Evolutionary conservation across 2,888 invertebrate genomes (phyloP), one percentile per base, ranked within the genome.

Genomic region (Allolobophora icterica): DNA sequence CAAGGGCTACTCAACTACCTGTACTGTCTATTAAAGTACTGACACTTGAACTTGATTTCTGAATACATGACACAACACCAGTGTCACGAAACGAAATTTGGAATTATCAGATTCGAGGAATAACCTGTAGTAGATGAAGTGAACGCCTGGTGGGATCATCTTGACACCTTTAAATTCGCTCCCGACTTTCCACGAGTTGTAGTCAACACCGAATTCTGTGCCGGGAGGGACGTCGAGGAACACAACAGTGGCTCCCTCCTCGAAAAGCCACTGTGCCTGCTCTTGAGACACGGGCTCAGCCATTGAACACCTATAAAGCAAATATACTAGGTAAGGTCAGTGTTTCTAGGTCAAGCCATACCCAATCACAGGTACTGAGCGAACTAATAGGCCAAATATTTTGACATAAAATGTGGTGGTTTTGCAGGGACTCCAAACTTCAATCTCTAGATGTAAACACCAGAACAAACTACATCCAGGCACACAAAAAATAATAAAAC

Each of bases 121-220:
- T 89, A 93, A 95, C 96, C 97, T 97, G 95, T 97, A 98, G 96
- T 98, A 98, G 33, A 99, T 96, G 94, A 97, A 99, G 95, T 99
- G 99, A 91, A 98, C 96, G 15, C 99, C 99, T 1, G 98, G 98
- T 0, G 99, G 99, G 94, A 99, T 99, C 99, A 99, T 99, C 96
- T 99, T 99, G 45, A 99, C 97, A 0, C 99, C 99, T 94, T 97
- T 96, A 95, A 99, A 99, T 94, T 97, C 97, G 91, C 97, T 97
- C 5, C 97, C 98, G 0, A 98, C 97, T 92, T 97, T 97, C 97
- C 99, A 99, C 0, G 97, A 97, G 94, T 97, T 97, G 95, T 97
- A 96, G 95, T 99, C 99, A 92, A 99, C 98, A n/a, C 99, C 99
- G 95, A 99, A 98, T 95, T 99, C 98, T 0, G 98, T 98, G 91